Conservation (phyloP, 2,113 vertebrate genomes). For the Mus musculus region DNA sequence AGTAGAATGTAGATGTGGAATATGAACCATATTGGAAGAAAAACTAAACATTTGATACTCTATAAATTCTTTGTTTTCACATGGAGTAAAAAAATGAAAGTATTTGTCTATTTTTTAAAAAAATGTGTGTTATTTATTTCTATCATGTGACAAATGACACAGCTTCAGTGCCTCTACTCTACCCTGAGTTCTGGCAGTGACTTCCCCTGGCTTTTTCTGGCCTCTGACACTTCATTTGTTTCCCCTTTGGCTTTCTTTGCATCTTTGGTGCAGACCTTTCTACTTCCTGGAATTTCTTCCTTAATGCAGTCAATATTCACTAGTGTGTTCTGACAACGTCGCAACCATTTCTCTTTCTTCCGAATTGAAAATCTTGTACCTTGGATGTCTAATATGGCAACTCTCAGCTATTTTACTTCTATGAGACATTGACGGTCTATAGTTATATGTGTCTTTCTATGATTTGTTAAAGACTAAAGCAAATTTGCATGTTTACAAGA, state of each 20-base stretch:
- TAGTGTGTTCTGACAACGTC: background rate
- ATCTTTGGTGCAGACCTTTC: background rate
- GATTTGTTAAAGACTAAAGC: background rate
- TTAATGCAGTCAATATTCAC: conserved; percentile 5
- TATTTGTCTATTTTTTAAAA: conserved; percentile 10
- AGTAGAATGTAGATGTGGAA: background rate
- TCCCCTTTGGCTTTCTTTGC: background rate
- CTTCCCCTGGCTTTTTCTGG: background rate
- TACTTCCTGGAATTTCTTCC: conserved; percentile 27
- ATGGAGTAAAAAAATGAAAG: background rate
- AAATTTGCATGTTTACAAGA: background rate
- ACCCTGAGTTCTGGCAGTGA: background rate
- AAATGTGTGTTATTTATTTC: background rate
- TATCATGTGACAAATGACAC: background rate
- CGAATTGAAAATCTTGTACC: background rate
- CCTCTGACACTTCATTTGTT: background rate
- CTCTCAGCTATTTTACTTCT: conserved; percentile 34
- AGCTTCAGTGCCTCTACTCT: background rate
- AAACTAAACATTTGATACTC: background rate
- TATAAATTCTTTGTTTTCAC: background rate
- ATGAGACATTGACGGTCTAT: background rate
- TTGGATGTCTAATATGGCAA: background rate
- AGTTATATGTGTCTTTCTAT: background rate
- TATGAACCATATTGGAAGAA: conserved; percentile 37
- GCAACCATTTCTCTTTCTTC: background rate